These are phyloP conservation scores for Corynorhinus townsendii DNA, from an alignment of 2,113 vertebrate genomes.

Conservation along the genomic window DNA sequence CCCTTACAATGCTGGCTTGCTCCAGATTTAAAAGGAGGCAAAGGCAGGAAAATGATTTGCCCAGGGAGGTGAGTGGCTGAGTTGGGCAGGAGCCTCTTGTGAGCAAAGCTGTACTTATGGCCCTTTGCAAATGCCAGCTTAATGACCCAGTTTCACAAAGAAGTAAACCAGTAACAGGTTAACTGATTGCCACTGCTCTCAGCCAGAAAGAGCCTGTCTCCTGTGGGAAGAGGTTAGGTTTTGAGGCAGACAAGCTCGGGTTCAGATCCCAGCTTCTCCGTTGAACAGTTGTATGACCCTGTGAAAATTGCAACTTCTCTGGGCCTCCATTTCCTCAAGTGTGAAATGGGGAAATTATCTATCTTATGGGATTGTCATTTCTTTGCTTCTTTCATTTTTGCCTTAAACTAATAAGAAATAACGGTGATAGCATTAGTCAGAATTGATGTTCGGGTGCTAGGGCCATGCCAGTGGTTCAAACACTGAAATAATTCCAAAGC, in stretches of 20 bases:
- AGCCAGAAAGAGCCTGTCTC: neutral
- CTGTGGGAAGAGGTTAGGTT: neutral
- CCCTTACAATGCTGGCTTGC: neutral
- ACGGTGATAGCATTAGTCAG: neutral
- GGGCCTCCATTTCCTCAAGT: neutral
- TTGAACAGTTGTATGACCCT: neutral
- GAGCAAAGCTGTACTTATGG: neutral
- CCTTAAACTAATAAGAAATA: neutral
- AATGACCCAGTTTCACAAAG: neutral
- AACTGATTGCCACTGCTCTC: neutral
- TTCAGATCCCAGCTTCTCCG: neutral
- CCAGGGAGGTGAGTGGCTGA: rapidly evolving
- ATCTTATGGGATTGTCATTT: neutral
- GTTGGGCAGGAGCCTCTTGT: neutral
- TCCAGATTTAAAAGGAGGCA: neutral
- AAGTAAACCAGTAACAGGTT: neutral
- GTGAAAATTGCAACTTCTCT: neutral
- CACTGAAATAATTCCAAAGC: neutral
- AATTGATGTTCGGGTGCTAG: neutral
- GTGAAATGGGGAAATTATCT: neutral
- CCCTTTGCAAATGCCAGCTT: neutral
- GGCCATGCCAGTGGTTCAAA: neutral
- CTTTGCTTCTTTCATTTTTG: neutral
- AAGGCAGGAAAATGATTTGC: neutral
- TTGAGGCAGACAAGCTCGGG: neutral